These are phyloP conservation scores for Patella pellucida DNA, from an alignment of 2,888 invertebrate species.

Conservation along the genomic window DNA sequence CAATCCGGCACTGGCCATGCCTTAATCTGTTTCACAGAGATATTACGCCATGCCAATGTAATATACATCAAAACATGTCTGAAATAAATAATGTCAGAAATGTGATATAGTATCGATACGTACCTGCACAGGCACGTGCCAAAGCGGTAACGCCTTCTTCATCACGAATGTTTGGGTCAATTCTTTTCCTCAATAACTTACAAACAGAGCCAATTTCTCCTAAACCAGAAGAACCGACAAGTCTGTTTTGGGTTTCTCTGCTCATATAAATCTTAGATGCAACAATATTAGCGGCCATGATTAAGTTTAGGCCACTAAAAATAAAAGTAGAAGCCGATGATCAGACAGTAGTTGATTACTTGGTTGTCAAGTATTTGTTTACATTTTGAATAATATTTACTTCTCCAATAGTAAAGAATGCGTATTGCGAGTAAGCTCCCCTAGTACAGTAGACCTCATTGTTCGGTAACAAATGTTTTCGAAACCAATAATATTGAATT, in stretches of 20 bases:
- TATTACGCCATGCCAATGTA: too few species aligned
- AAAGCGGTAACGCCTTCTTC: conserved; percentile 49
- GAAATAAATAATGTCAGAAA: too few species aligned
- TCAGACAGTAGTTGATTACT: not conserved
- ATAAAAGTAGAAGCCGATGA: too few species aligned
- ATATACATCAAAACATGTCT: too few species aligned
- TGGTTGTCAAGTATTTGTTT: conserved; percentile 49
- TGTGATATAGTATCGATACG: not conserved
- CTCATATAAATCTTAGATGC: conserved; percentile 49
- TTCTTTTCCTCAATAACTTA: conserved; percentile 54
- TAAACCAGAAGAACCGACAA: conserved; percentile 47
- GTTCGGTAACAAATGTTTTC: too few species aligned
- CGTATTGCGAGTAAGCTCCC: too few species aligned
- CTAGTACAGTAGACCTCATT: too few species aligned
- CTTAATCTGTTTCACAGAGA: too few species aligned
- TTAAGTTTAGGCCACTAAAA: not conserved
- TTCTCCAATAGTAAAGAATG: too few species aligned
- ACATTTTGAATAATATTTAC: conserved; percentile 22
- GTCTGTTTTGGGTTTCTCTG: conserved; percentile 48
- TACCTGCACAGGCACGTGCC: conserved; percentile 48
- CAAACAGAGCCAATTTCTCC: conserved; percentile 57
- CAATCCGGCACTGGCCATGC: too few species aligned
- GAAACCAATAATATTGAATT: too few species aligned
- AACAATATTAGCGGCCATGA: not conserved
- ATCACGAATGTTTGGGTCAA: conserved; percentile 46